A percentile compares a stretch with the other conserved stretches of the same genome.
These are phyloP conservation scores for Neoseiulus cucumeris DNA, from an alignment of 1,140 invertebrate species.

Conservation along the genomic window DNA sequence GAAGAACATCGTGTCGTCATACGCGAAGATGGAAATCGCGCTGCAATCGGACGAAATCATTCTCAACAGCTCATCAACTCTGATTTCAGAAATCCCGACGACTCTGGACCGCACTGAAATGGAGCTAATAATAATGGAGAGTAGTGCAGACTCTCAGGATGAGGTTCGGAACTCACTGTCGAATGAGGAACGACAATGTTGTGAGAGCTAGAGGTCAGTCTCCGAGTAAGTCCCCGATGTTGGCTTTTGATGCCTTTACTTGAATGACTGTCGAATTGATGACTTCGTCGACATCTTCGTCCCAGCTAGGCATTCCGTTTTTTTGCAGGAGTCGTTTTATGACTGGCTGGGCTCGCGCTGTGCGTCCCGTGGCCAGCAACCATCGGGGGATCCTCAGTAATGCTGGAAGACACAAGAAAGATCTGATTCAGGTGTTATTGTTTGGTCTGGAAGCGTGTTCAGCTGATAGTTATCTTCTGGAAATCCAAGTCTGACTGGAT, in stretches of 20 bases:
- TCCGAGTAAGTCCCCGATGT: background rate
- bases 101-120: too few relatives aligned
- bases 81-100: too few relatives aligned
- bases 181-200: background rate
- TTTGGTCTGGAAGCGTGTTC: too few relatives aligned
- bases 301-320: background rate
- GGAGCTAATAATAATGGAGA: too few relatives aligned
- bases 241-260: background rate
- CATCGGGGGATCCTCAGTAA: background rate
- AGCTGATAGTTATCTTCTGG: background rate
- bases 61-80: too few relatives aligned
- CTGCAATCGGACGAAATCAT: too few relatives aligned
- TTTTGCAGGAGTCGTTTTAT: background rate
- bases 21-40: background rate
- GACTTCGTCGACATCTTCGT: background rate
- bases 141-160: too few relatives aligned
- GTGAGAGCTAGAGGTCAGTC: background rate
- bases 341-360: background rate
- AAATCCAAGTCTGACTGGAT: background rate
- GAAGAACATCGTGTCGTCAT: background rate
- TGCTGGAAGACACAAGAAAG: too few relatives aligned
- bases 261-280: background rate
- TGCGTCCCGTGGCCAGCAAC: background rate
- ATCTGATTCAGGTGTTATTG: too few relatives aligned
- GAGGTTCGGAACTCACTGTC: background rate